A percentile compares a stretch with the other conserved stretches of the same genome.
Conservation (phyloP, 2,113 vertebrate species). For the Lepisosteus oculatus region DNA sequence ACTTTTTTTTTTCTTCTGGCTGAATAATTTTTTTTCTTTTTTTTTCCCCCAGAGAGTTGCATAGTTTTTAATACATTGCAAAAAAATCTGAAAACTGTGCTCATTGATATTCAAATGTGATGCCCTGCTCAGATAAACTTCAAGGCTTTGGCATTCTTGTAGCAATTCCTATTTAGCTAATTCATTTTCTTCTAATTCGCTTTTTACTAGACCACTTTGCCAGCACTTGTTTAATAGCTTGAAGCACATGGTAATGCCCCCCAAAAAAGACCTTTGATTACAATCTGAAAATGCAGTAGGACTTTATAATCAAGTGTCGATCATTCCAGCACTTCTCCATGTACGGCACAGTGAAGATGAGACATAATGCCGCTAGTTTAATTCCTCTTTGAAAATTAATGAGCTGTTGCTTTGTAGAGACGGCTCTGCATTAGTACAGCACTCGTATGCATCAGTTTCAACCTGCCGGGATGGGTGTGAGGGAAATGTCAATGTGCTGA, state of each 20-base stretch:
- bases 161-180: slow-evolving; percentile 2
- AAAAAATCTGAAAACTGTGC: background rate
- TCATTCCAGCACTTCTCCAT: slow-evolving; percentile 20
- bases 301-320: slow-evolving; percentile 39
- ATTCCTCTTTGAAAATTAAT: slow-evolving; percentile 36
- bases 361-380: slow-evolving; percentile 27
- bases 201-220: slow-evolving; percentile 16
- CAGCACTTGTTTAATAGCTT: slow-evolving; percentile 23
- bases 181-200: background rate
- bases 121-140: background rate
- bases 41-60: background rate
- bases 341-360: slow-evolving; percentile 14
- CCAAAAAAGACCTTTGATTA: slow-evolving; percentile 37
- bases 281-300: slow-evolving; percentile 30
- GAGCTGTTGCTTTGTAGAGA: slow-evolving; percentile 16
- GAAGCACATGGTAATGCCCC: slow-evolving; percentile 20
- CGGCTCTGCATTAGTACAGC: background rate
- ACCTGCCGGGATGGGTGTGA: slow-evolving; percentile 1
- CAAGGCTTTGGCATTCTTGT: background rate
- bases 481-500: background rate
- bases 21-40: background rate
- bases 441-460: slow-evolving; percentile 5
- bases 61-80: background rate
- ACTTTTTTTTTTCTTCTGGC: background rate
- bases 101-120: slow-evolving; percentile 9